Evolutionary conservation across 64 coral and sea anemone genomes (phyloP), one percentile per base, ranked within the genome.

Genomic region (Pocillopora damicornis): DNA sequence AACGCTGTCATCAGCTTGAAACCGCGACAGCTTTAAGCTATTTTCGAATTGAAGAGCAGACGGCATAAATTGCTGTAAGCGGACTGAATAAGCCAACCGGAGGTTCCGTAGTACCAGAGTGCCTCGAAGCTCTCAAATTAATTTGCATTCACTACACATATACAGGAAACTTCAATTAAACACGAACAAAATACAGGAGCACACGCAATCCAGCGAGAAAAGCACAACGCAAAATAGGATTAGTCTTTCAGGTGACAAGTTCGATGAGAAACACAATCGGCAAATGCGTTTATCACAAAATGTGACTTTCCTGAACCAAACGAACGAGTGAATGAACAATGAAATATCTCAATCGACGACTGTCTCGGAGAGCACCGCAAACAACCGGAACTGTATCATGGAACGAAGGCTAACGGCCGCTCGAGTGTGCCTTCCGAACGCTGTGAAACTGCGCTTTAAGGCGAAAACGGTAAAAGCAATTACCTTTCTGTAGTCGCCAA

Each of bases 81-180:
- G 35, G 16, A 6, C 42, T 15, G 11, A 58, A 25, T 58, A 15
- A 85, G 20, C 9, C 81, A 13, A 15, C 17, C 18, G 42, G 63
- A 42, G 13, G 37, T 73, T 73, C 22, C 37, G 36, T 26, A 20
- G 20, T 13, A 71, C 17, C 20, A 57, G 61, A 82, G 36, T 17
- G 9, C 10, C 25, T 82, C 38, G 6, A 36, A 67, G 26, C 17
- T 26, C 3, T 85, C 58, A 26, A 30, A 69, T 30, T 85, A 13
- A 85, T 85, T 85, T 82, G 80, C 80, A 82, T 82, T 66, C 61
- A 85, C 81, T 85, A 68, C 37, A 45, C 80, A 45, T 82, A 82
- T 65, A 17, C 61, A 83, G 35, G 61, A 63, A 42, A 67, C 30
- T 83, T 45, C 34, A 42, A 42, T 71, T 23, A 71, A 25, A 25